Percentiles rank a stretch among this genome's conserved stretches.
phyloP scores from a whole-genome alignment of 2,113 vertebrate genomes.

The Deroptyus accipitrinus region DNA sequence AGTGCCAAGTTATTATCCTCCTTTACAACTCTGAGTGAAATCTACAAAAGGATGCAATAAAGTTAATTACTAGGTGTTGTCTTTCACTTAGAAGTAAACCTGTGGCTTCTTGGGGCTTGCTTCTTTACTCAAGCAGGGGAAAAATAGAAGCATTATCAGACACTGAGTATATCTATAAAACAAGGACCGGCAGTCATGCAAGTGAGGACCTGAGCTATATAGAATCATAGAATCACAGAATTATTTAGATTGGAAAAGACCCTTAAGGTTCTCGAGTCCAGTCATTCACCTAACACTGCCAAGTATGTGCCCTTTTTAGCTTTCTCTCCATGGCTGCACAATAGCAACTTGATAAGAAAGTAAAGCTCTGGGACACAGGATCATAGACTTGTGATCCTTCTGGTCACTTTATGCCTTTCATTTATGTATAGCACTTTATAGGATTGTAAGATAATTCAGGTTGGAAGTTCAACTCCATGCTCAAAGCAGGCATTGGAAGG shows the following conservation, averaged over 20 bases:
- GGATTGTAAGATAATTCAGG: not conserved
- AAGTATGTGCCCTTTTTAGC: not conserved
- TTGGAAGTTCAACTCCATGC: not conserved
- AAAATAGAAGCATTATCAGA: not conserved
- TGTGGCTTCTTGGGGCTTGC: not conserved
- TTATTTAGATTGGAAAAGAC: not conserved
- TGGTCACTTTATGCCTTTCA: not conserved
- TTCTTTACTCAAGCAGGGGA: not conserved
- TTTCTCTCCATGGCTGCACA: not conserved
- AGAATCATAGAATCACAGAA: not conserved
- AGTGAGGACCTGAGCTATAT: not conserved
- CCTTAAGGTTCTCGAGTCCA: not conserved
- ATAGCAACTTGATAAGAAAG: not conserved
- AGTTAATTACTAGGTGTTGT: slow-evolving; percentile 31
- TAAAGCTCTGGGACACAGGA: not conserved
- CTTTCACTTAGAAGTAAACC: slow-evolving; percentile 5
- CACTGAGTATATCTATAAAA: not conserved
- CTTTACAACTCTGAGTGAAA: not conserved
- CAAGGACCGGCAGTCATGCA: not conserved
- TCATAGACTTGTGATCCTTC: not conserved
- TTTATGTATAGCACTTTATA: not conserved
- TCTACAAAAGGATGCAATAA: not conserved
- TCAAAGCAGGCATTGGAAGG: not conserved
- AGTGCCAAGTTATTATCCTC: not conserved
- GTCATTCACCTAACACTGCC: not conserved